Evolutionary conservation across 2,888 invertebrate species (phyloP), one percentile per base, ranked within the genome.

Genomic region (Bugula neritina): DNA sequence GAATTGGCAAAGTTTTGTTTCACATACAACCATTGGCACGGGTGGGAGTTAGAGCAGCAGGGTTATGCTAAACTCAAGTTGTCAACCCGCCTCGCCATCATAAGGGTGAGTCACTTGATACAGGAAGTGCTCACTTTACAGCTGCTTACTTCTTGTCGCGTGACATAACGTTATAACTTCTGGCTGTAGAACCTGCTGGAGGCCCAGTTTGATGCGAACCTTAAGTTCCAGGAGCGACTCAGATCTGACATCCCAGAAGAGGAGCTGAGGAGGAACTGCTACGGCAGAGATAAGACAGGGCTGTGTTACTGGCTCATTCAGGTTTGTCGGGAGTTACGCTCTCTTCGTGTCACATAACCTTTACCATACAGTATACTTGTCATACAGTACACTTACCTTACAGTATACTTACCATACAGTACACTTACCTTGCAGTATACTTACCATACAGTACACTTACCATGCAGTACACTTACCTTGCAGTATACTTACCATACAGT

Each of bases 21-120:
- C 82, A 90, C 90, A 71, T 93, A 93, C 80, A 91, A 90, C 76
- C 90, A 91, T 76, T 91, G 93, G 81, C 95, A 96, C 88, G 94
- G 92, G 72, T 94, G 94, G 94, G 95, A 96, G 87, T 87, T 97
- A 72, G 95, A 96, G 84, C 88, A 94, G 77, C 94, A 94, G 86
- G 95, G 96, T 54, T 98, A 96, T 86, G 93, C 92, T 83, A 93
- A 94, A 86, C 90, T 94, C 76, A 91, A 92, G 79, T 87, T 93
- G 71, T 89, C 90, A 79, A 91, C 94, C 21, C 97, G 97, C 87
- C 87, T 98, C 74, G 89, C 92, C 77, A 88, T 94, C 78, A 88
- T 97, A 73, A 93, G 95, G 89, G 94, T 94, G 89, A 43, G 43
- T n/a, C n/a, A n/a, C n/a, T n/a, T n/a, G n/a, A n/a, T n/a, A n/a